phyloP scores from a whole-genome alignment of 2,113 vertebrate genomes.

The Ascaphus truei region DNA sequence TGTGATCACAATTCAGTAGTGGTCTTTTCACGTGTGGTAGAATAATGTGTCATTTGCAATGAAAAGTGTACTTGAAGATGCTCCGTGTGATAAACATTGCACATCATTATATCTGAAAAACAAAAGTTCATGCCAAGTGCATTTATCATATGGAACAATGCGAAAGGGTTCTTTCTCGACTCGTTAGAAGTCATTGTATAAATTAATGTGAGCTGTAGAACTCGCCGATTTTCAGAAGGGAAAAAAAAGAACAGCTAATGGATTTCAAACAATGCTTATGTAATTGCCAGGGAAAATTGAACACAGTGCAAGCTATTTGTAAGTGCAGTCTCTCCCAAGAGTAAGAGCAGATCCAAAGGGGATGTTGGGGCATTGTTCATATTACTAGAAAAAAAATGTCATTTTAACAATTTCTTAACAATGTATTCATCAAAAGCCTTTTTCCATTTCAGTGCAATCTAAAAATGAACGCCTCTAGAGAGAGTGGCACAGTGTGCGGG shows the following conservation, averaged over 20 bases:
- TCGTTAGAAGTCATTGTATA: conserved; percentile 45
- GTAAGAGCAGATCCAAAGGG: conserved; percentile 24
- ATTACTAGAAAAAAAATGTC: conserved; percentile 4
- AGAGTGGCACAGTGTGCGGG: not conserved
- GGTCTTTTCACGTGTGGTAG: no score
- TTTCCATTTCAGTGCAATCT: conserved; percentile 11
- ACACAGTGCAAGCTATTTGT: conserved; percentile 29
- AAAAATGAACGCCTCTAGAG: conserved; percentile 28
- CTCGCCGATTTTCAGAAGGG: conserved; percentile 11
- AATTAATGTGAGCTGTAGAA: conserved; percentile 37
- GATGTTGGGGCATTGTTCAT: conserved; percentile 27
- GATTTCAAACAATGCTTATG: conserved; percentile 40
- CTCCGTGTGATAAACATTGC: not conserved
- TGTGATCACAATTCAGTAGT: no score
- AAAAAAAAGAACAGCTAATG: conserved; percentile 30
- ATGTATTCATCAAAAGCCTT: conserved; percentile 30
- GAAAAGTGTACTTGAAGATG: not conserved
- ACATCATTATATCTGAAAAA: conserved; percentile 27
- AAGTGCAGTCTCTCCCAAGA: conserved; percentile 20
- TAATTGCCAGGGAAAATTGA: conserved; percentile 38
- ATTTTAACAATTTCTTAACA: conserved; percentile 22
- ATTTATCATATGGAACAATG: conserved; percentile 46
- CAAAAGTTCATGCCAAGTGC: conserved; percentile 48
- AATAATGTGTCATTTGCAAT: no score
- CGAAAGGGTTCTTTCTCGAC: conserved; percentile 44